These are phyloP conservation scores for Campoplex nolae DNA, from an alignment of 2,888 invertebrate genomes.

Conservation along the genomic window DNA sequence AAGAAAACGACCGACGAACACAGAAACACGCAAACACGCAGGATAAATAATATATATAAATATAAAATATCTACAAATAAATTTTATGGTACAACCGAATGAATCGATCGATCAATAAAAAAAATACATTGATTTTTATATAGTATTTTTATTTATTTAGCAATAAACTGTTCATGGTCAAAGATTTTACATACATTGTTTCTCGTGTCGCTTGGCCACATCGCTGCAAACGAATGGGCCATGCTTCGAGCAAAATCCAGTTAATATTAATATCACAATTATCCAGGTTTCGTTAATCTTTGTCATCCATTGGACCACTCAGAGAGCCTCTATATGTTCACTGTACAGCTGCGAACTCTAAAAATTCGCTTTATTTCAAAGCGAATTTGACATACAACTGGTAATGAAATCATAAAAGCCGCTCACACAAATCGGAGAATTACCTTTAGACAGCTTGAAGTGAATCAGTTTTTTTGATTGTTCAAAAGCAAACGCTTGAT, in stretches of 20 bases:
- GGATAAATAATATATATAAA: constrained; percentile 33
- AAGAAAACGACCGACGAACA: too few relatives aligned
- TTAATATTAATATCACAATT: constrained; percentile 68
- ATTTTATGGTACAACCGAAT: constrained; percentile 48
- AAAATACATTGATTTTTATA: constrained; percentile 68
- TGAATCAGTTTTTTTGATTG: too few relatives aligned
- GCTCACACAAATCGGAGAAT: too few relatives aligned
- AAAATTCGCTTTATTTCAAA: not conserved
- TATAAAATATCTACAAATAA: constrained; percentile 48
- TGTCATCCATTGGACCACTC: not conserved
- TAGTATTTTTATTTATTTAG: constrained; percentile 40
- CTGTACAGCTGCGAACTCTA: not conserved
- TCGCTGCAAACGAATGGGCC: not conserved
- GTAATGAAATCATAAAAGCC: not conserved
- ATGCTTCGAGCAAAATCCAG: constrained; percentile 24
- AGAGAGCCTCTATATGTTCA: constrained; percentile 8
- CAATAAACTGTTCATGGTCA: not conserved
- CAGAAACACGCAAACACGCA: not conserved
- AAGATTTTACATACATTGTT: not conserved
- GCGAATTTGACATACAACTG: too few relatives aligned
- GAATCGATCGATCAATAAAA: constrained; percentile 68
- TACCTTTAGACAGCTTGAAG: too few relatives aligned
- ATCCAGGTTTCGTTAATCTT: constrained; percentile 14
- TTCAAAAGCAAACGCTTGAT: too few relatives aligned
- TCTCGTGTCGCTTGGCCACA: not conserved